Base-by-base conservation (phyloP, 2,888 invertebrate species). In the Sminthurides aquaticus region DNA sequence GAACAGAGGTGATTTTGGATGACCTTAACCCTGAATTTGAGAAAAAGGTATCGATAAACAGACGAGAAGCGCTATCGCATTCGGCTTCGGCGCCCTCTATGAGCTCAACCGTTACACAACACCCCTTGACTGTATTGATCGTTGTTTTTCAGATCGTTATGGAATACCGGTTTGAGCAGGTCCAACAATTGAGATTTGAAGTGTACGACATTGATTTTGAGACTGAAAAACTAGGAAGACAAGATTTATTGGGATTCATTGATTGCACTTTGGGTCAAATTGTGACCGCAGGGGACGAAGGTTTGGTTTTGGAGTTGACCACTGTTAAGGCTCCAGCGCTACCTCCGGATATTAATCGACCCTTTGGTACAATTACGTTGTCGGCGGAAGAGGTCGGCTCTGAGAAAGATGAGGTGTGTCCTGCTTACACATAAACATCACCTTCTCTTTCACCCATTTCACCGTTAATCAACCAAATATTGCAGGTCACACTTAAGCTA, bases 81-180 rank as follows among this genome's bases (percentile, higher is more conserved):
- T n/a, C n/a, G n/a, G n/a, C n/a, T n/a, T n/a, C n/a, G n/a, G n/a
- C n/a, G n/a, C n/a, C n/a, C n/a, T n/a, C n/a, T n/a, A n/a, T n/a
- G n/a, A n/a, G n/a, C n/a, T n/a, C n/a, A n/a, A n/a, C n/a, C n/a
- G n/a, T n/a, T n/a, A n/a, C n/a, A n/a, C n/a, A n/a, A n/a, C n/a
- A 34, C 5, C 8, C 43, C 15, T 34, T 34, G 43, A 11, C 15
- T 34, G 43, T 34, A 34, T 15, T 34, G 8, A 34, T 34, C 15
- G 5, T 34, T 5, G n/a, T n/a, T n/a, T 18, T 18, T 18, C 52
- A 52, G 52, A 52, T 52, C 5, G 22, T 52, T 5, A 65, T 73
- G 59, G 73, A 73, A 48, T 85, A 84, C 74, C 79, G 79, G 64
- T 84, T 84, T 78, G 84, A 84, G 73, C 81, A 83, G 66, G 80